Base-by-base conservation (phyloP, 2,113 vertebrate genomes). In the Pomatorhinus ruficollis region DNA sequence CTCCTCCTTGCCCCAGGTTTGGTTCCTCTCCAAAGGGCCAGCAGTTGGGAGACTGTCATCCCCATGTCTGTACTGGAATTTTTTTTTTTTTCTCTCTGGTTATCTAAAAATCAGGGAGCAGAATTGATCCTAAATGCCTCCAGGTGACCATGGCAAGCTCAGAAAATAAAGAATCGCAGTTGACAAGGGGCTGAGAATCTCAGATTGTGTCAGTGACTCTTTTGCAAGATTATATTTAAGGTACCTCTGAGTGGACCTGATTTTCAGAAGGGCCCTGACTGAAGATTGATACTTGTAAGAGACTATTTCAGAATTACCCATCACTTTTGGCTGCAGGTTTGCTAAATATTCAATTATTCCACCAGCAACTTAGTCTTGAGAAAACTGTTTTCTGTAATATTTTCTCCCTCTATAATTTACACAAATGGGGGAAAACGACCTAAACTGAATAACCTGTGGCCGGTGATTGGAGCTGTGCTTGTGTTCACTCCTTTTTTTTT, bases 371-470 rank as follows among this genome's bases (percentile, higher is more conserved):
- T 11, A 6, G 28, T 52, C 42, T 39, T 9, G 42, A 80, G 33
- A 37, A 28, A 78, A 71, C 19, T 24, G 11, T 54, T 79, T 50
- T 49, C 63, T 71, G 40, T 56, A 31, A 47, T 61, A 16, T 27
- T 33, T 33, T 24, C 13, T 0, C 3, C 4, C 11, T 6, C 22
- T 3, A 0, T 63, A 71, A 68, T 85, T 79, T 69, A 12, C 57
- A 33, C 0, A 0, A 85, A 27, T 0, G 3, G 8, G 19, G 8
- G 15, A 3, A 9, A 22, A n/a, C 37, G 6, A 75, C 19, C 31
- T 15, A 21, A 87, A 27, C 11, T 31, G 75, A 60, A 23, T 35
- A 45, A 70, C 16, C 6, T 27, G 40, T 1, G 1, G 16, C 10
- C 39, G 63, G 14, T 0, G 2, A 16, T 28, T 8, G 0, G 47